Conservation (phyloP, 2,888 invertebrate genomes). For the Eledone cirrhosa region DNA sequence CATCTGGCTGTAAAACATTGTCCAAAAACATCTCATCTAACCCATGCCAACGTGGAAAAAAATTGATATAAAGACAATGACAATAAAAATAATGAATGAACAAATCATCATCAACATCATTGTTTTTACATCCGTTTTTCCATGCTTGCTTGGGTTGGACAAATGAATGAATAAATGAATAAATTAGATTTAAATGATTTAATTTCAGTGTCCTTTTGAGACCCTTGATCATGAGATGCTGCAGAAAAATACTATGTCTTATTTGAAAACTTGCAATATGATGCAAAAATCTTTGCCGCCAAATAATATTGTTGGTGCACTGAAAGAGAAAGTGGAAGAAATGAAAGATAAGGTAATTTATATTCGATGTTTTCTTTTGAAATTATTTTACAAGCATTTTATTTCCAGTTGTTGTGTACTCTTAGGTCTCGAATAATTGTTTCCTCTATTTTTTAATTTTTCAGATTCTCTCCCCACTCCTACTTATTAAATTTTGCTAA, state of each 20-base stretch:
- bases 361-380: neutral
- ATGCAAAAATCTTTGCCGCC: constrained; percentile 82
- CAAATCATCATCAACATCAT: too few relatives aligned
- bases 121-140: too few relatives aligned
- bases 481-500: too few relatives aligned
- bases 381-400: neutral
- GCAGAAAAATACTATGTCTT: constrained; percentile 73
- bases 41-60: too few relatives aligned
- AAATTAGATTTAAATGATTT: neutral
- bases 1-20: too few relatives aligned
- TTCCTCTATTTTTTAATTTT: neutral
- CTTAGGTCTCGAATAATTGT: too few relatives aligned
- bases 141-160: too few relatives aligned
- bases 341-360: constrained; percentile 77
- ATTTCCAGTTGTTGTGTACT: too few relatives aligned
- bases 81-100: too few relatives aligned
- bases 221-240: constrained; percentile 79
- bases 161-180: too few relatives aligned
- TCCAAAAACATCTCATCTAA: too few relatives aligned
- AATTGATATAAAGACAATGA: too few relatives aligned
- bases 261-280: constrained; percentile 76
- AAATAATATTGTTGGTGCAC: constrained; percentile 79
- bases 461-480: neutral
- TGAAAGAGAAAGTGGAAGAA: constrained; percentile 79
- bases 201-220: constrained; percentile 39